Evolutionary conservation across 2,888 invertebrate species (phyloP), one percentile per base, ranked within the genome.

Genomic region (Kryphioiulus occultus): DNA sequence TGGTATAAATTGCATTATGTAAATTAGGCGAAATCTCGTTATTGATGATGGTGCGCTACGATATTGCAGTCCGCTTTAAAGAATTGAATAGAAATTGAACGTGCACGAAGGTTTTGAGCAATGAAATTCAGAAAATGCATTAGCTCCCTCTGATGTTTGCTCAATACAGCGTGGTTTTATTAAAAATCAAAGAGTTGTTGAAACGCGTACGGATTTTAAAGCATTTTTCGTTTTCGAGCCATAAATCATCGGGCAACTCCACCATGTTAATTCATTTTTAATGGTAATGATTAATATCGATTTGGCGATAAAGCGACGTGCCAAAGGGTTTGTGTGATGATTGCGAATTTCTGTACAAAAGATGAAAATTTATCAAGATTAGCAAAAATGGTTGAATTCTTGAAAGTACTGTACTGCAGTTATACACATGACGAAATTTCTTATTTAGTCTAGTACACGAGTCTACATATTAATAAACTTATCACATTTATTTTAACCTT

Each of bases 1-100:
- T 78, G n/a, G 30, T 78, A 78, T 30, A 78, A 78, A 78, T 30
- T 30, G 30, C 78, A 78, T 78, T 78, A 78, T 78, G 78, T 78
- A 78, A 78, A 78, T 78, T 78, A 78, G 78, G 15, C 30, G 78
- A 78, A 78, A 78, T 78, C 78, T 30, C 15, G 30, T 78, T 78
- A 78, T 78, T 78, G 78, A 78, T 78, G 78, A 32, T 78, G 10
- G 78, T 32, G 17, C 1, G 78, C 78, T 5, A 4, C 30, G 30
- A n/a, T 0, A 7, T 53, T 53, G 53, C 19, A n/a, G 78, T 78
- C 26, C 78, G 30, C 78, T 30, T 30, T 78, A 26, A 78, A 15
- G 26, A 78, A 78, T 78, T 78, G 78, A 78, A 78, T 78, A 17
- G 30, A 78, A 30, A 78, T 30, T 78, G 78, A 78, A 78, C 15